Evolutionary conservation across 2,888 invertebrate species (phyloP), one percentile per base, ranked within the genome.

Genomic region (Stegophylla sp.): DNA sequence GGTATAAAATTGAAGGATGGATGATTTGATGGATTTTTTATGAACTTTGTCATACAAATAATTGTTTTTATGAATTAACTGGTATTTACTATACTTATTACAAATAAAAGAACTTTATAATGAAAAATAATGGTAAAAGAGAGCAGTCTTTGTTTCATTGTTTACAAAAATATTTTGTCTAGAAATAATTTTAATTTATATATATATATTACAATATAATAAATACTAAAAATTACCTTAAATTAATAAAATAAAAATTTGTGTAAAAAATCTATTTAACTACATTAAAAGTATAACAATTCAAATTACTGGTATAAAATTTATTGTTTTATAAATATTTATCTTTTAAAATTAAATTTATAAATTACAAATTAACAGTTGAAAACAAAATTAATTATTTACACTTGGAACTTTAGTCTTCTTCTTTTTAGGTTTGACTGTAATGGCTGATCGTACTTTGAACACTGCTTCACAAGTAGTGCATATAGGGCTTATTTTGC

Each of bases 401-500:
- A 26, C 61, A 51, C 12, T 67, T 20, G 82, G 41, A 20, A 71
- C 82, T 81, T 92, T 92, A 82, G 90, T 88, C 86, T 94, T 95
- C 87, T 92, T 94, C 87, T 95, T 96, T 86, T 94, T 95, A 64
- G 92, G 89, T 86, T 94, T 93, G 43, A 90, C 88, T 13, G 93
- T 91, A 26, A 94, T 88, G 2, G 94, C 92, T 1, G 93, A 93
- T n/a, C 93, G 93, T 83, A 92, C 92, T 88, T 95, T 96, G 88
- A 96, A 96, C 15, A 96, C 94, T 71, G 95, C 95, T 74, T 97
- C 96, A 87, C 98, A 98, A 56, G 97, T 98, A 34, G 97, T 96
- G 87, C 98, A 98, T 84, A 98, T 96, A 0, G 98, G 97, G 86
- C 96, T 97, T 88, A 96, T 97, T 86, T 95, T 94, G 88, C 98